phyloP scores from a whole-genome alignment of 2,797 vertebrate genomes.

The Eptatretus atami region DNA sequence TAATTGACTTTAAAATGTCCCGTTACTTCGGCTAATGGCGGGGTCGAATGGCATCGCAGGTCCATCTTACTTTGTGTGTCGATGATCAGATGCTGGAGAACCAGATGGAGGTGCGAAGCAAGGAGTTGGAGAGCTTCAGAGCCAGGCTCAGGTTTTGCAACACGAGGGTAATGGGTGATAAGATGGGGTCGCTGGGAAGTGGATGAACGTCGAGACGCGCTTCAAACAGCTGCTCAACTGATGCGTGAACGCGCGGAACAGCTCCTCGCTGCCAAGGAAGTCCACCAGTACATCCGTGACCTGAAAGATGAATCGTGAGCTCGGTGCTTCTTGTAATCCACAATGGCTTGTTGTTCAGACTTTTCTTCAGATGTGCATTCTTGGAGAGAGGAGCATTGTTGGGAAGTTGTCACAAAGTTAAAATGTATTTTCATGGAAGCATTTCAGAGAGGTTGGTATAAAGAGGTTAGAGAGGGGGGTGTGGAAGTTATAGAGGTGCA shows the following conservation, averaged over 20 bases:
- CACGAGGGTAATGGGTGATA: constrained; percentile 62
- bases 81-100: constrained; percentile 46
- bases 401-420: no score
- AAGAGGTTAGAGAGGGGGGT: no score
- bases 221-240: constrained; percentile 35
- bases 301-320: constrained; percentile 82
- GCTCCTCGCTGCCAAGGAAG: constrained; percentile 51
- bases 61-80: constrained; percentile 5
- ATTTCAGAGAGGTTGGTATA: no score
- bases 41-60: no score
- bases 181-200: constrained; percentile 52
- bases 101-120: constrained; percentile 67
- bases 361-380: no score
- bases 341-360: no score
- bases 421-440: no score
- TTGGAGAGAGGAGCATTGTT: no score
- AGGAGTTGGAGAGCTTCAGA: constrained; percentile 49
- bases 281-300: constrained; percentile 81
- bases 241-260: constrained; percentile 33
- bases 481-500: no score
- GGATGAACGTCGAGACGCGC: constrained; percentile 37
- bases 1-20: no score
- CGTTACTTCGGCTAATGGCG: no score
- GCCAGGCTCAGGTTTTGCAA: constrained; percentile 39
- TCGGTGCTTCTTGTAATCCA: no score